Base-by-base conservation (phyloP, 1,140 invertebrate species). In the Pomacea maculata region DNA sequence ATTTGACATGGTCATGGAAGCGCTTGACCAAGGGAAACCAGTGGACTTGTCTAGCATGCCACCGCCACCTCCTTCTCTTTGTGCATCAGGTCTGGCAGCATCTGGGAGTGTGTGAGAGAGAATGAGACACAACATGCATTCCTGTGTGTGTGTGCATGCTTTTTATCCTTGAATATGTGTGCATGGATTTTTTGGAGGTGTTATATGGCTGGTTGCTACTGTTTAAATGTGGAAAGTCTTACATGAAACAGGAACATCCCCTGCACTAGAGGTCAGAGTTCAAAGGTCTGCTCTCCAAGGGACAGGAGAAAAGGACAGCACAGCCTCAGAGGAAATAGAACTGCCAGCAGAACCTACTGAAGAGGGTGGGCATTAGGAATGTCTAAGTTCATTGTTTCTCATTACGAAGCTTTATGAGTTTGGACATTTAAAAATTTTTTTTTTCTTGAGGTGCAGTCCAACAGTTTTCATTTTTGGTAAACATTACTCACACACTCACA, bases 11-110 rank as follows among this genome's bases (percentile, higher is more conserved):
- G 95, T 97, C 0, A 94, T 98, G 21, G 92, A 94, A 68, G 96
- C 95, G 15, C 93, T 95, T 65, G 93, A 94, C 86, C 91, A 93
- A 74, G 96, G 96, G 0, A 93, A 97, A 85, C 92, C 94, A 8
- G 94, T 98, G 72, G 96, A 98, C 92, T 92, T 98, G 34, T 94
- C 93, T 45, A 94, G 95, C 83, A 95, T 98, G 94, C 97, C 97
- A 55, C 94, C 95, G 1, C 92, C 94, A 2, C 95, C 95, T 4
- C 82, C 87, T 77, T 80, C 63, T 45, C 68, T 17, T 61, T 61
- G 11, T 61, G 15, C 57, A 17, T 61, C 57, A 61, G 15, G 57
- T 61, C 11, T 14, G 11, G 57, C 57, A 14, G 57, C 57, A 61
- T 1, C 4, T 17, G 15, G 11, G 57, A 14, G 57, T 9, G 3